Conservation (phyloP, 2,888 invertebrate species). For the Thera britannica region DNA sequence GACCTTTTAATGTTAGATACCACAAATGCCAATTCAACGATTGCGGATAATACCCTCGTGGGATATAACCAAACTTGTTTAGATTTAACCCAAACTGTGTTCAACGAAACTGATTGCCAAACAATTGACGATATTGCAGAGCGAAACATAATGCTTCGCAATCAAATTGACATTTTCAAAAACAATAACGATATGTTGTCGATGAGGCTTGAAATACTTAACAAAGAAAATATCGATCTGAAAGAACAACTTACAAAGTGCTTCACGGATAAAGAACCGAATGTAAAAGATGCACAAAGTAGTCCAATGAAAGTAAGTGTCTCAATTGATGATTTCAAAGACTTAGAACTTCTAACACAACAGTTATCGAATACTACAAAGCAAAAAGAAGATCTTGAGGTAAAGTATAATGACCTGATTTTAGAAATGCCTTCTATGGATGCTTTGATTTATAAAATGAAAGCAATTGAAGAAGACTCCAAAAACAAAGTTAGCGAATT, state of each 20-base stretch:
- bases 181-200: constrained; percentile 49
- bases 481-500: constrained; percentile 55
- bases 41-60: constrained; percentile 66
- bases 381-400: constrained; percentile 57
- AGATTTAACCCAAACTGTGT: constrained; percentile 63
- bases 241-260: constrained; percentile 51
- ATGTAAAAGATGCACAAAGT: constrained; percentile 46
- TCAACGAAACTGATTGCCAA: constrained; percentile 63
- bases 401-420: constrained; percentile 61
- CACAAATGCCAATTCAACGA: constrained; percentile 68
- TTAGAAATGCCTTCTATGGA: constrained; percentile 62
- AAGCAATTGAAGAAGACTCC: constrained; percentile 59
- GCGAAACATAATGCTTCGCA: constrained; percentile 40
- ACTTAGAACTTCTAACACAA: constrained; percentile 51
- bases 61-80: constrained; percentile 70
- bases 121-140: constrained; percentile 52
- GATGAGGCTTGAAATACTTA: constrained; percentile 50
- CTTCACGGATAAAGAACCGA: constrained; percentile 35
- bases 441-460: constrained; percentile 58
- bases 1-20: constrained; percentile 77
- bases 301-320: constrained; percentile 51
- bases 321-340: constrained; percentile 29
- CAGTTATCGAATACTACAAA: constrained; percentile 50
- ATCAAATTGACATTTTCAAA: constrained; percentile 49
- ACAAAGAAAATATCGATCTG: constrained; percentile 60